phyloP scores from a whole-genome alignment of 2,113 vertebrate species.

The Brachyistius frenatus region DNA sequence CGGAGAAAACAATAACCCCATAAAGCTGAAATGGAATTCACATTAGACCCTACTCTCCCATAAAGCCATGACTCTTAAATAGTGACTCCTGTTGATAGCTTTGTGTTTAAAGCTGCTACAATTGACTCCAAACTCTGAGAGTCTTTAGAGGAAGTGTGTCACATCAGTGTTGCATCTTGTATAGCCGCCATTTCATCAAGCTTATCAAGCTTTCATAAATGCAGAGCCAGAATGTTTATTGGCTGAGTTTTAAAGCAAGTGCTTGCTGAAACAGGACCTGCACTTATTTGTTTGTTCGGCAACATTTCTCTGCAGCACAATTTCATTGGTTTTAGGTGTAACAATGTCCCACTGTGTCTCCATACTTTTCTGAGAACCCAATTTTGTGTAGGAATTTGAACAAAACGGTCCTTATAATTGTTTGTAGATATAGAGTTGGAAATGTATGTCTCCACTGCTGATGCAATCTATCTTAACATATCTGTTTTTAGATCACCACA shows the following conservation, averaged over 20 bases:
- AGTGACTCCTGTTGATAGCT: slow-evolving; percentile 28
- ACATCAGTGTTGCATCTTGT: slow-evolving; percentile 6
- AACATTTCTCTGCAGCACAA: not conserved
- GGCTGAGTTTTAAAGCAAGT: not conserved
- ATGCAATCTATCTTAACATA: not conserved
- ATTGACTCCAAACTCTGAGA: slow-evolving; percentile 31
- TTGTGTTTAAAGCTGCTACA: slow-evolving; percentile 23
- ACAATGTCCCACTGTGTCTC: not conserved
- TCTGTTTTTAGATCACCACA: slow-evolving; percentile 10
- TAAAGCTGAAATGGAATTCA: slow-evolving; percentile 32
- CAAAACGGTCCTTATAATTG: not conserved
- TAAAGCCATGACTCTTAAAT: slow-evolving; percentile 22
- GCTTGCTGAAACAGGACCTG: not conserved
- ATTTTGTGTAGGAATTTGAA: not conserved
- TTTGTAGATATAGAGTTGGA: not conserved
- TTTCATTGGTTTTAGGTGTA: not conserved
- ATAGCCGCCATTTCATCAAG: not conserved
- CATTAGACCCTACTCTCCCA: slow-evolving; percentile 10
- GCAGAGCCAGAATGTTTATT: not conserved
- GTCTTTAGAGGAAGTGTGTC: slow-evolving; percentile 13
- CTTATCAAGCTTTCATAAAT: not conserved
- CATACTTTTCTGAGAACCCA: not conserved
- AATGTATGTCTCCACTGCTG: not conserved
- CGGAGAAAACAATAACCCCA: slow-evolving; percentile 10
- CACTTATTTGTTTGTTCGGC: not conserved